phyloP scores from a whole-genome alignment of 2,888 invertebrate species.

The Apotomis capreana region DNA sequence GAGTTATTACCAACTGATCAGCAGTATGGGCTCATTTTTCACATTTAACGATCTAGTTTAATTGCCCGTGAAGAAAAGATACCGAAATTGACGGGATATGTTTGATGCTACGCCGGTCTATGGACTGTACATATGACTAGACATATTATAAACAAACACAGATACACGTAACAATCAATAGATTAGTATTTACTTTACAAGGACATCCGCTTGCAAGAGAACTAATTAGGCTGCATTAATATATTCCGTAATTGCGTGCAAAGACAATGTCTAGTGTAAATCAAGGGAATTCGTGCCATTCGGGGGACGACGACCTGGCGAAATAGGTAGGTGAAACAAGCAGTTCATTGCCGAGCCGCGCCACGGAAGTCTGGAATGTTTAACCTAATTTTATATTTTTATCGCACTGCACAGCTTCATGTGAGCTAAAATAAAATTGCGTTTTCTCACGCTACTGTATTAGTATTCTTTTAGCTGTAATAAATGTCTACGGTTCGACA shows the following conservation, averaged over 20 bases:
- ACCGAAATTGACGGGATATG: too few species aligned
- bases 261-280: slow-evolving; percentile 12
- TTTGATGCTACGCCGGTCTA: too few species aligned
- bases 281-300: slow-evolving; percentile 7
- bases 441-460: neutral
- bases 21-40: too few species aligned
- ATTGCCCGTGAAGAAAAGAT: too few species aligned
- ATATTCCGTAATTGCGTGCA: slow-evolving; percentile 29
- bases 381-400: slow-evolving; percentile 25
- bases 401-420: neutral
- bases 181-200: neutral
- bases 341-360: slow-evolving; percentile 20
- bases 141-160: too few species aligned
- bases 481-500: too few species aligned
- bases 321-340: slow-evolving; percentile 26
- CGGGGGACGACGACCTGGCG: slow-evolving; percentile 33
- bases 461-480: too few species aligned
- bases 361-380: slow-evolving; percentile 22
- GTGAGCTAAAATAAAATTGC: neutral
- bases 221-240: neutral
- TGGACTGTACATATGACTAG: too few species aligned
- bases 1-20: too few species aligned
- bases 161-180: too few species aligned
- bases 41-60: too few species aligned
- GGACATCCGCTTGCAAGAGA: neutral